Evolutionary conservation across 1,140 invertebrate genomes (phyloP).

Genomic region (Formica selysi): DNA sequence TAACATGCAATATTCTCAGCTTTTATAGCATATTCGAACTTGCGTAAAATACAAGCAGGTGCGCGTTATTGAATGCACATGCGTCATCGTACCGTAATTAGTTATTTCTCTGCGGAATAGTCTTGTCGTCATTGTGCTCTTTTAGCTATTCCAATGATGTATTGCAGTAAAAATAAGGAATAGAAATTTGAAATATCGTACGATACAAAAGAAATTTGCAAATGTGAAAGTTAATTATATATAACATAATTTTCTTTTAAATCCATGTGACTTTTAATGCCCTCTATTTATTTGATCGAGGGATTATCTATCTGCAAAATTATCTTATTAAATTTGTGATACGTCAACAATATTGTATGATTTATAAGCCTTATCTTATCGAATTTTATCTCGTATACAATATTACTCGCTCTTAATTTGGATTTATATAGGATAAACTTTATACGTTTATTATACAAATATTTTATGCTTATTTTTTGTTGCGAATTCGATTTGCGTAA

Average conservation of each 20-base stretch:
- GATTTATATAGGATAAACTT: neutral
- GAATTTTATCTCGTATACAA: neutral
- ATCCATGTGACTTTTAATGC: neutral
- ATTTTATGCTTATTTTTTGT: neutral
- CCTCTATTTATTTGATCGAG: neutral
- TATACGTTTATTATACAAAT: neutral
- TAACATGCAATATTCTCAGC: neutral
- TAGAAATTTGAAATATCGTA: slow-evolving; percentile 38
- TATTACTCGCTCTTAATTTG: neutral
- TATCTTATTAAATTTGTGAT: neutral
- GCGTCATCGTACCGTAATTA: slow-evolving; percentile 51
- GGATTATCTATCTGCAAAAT: neutral
- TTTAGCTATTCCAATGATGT: slow-evolving; percentile 48
- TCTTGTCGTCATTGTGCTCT: slow-evolving; percentile 29
- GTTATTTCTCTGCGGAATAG: slow-evolving; percentile 43
- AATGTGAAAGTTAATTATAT: slow-evolving; percentile 2
- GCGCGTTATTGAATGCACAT: slow-evolving; percentile 39
- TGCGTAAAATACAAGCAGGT: slow-evolving; percentile 37
- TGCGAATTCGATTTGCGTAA: neutral
- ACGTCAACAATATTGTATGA: neutral
- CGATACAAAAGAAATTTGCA: slow-evolving; percentile 9
- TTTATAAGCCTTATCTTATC: neutral
- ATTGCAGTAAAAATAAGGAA: slow-evolving; percentile 39
- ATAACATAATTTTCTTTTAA: neutral
- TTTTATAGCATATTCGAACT: neutral